Evolutionary conservation across 92 coral and sea anemone species (phyloP), one percentile per base, ranked within the genome.

Genomic region (Blastomussa wellsi): DNA sequence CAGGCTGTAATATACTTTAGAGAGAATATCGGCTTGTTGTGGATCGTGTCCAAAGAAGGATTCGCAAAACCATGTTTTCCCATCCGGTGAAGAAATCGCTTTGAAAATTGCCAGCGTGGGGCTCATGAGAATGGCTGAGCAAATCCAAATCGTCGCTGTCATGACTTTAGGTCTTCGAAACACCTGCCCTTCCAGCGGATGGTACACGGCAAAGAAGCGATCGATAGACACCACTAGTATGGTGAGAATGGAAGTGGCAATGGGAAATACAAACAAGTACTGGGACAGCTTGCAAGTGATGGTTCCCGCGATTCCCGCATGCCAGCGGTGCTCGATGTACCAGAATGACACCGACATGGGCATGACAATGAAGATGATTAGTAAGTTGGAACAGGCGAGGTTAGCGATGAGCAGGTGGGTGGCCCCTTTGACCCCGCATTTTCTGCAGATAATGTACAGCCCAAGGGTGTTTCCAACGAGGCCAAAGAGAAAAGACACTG

Each of bases 151-250:
- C 49, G 86, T 79, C 13, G 87, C 85, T 12, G 92, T 84, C 76
- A 92, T 85, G 35, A 74, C 72, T 36, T 81, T 78, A 20, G 95
- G 92, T 57, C 73, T 89, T 28, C 90, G 90, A 79, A 92, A 82
- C 36, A 92, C 42, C 73, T 83, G 84, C 10, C 92, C 88, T 47
- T 75, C 74, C 39, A 92, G 72, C 1, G 95, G 95, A 60, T 82
- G 73, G 64, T 83, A 92, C 32, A 92, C 90, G 32, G 95, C 95
- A 60, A 89, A 83, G 88, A 88, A 92, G 6, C 92, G 88, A 32
- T 89, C 95, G 31, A 90, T 86, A 16, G 95, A 86, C 15, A 92
- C 88, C 77, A 92, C 87, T 33, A 92, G 44, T 42, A 92, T 92
- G 15, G 95, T 92, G 7, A 92, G 74, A 65, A 92, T 89, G 2